phyloP scores from a whole-genome alignment of 2,888 invertebrate genomes.

The Anagyrus pseudococci region DNA sequence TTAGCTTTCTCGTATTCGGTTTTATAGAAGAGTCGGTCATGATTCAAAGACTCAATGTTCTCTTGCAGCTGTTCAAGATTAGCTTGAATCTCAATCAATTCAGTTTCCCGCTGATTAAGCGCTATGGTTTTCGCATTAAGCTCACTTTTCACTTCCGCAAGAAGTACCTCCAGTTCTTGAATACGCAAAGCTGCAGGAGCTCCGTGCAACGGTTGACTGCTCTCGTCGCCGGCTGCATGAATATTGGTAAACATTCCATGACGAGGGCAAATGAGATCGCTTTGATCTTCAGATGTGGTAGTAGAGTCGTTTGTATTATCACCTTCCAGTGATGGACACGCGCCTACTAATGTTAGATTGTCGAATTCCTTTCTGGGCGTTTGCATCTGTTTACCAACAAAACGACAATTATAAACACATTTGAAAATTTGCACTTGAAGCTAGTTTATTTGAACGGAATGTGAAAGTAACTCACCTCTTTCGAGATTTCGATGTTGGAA shows the following conservation, averaged over 20 bases:
- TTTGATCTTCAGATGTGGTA: conserved; percentile 9
- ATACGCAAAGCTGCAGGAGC: conserved; percentile 26
- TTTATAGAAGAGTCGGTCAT: conserved; percentile 67
- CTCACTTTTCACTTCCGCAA: conserved; percentile 68
- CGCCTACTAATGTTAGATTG: no score
- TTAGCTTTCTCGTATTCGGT: conserved; percentile 66
- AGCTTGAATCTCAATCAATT: conserved; percentile 64
- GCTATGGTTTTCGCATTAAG: conserved; percentile 69
- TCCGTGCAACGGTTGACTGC: background rate
- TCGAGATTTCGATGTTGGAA: conserved; percentile 31
- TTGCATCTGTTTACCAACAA: conserved; percentile 15
- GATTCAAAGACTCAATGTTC: conserved; percentile 65
- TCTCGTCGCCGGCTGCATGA: background rate
- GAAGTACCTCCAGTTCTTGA: conserved; percentile 58
- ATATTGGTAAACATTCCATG: conserved; percentile 7
- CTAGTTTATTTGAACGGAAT: no score
- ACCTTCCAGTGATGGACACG: no score
- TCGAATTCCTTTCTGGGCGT: conserved; percentile 8
- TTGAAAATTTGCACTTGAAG: no score
- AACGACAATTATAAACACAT: background rate
- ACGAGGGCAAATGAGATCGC: conserved; percentile 29
- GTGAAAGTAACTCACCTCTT: conserved; percentile 27
- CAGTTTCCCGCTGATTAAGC: conserved; percentile 68
- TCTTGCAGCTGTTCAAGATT: conserved; percentile 68
- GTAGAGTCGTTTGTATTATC: conserved; percentile 17